These are phyloP conservation scores for Sebastes iracundus DNA, from an alignment of 2,797 vertebrate genomes.

Conservation along the genomic window DNA sequence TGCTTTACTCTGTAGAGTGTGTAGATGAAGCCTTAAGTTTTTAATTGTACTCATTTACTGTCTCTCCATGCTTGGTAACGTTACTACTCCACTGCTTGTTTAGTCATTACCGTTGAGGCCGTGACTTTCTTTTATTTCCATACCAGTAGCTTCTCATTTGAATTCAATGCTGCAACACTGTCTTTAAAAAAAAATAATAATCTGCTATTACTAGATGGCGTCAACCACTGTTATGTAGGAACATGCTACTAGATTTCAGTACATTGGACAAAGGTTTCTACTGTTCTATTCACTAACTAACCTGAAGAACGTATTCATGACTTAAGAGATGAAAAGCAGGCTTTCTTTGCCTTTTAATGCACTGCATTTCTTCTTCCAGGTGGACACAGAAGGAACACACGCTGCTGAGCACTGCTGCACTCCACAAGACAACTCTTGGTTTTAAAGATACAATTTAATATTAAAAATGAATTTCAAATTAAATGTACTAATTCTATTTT, in stretches of 20 bases:
- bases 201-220: background rate
- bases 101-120: too few species aligned
- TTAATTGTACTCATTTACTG: too few species aligned
- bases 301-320: fast-evolving
- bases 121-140: background rate
- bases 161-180: background rate
- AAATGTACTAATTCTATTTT: background rate
- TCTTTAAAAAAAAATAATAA: too few species aligned
- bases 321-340: background rate
- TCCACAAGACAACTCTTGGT: background rate
- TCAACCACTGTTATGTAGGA: background rate
- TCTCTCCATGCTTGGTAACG: too few species aligned
- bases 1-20: too few species aligned
- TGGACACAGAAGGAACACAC: conserved; percentile 36
- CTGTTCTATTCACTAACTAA: background rate
- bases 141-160: background rate
- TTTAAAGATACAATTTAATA: conserved; percentile 35
- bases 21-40: too few species aligned
- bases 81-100: too few species aligned
- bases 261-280: background rate
- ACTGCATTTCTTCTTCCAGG: conserved; percentile 35
- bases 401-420: conserved; percentile 1
- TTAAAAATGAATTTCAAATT: background rate
- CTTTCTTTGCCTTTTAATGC: background rate
- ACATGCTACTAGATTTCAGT: background rate